A percentile compares a stretch with the other conserved stretches of the same genome.
Evolutionary conservation across 2,888 invertebrate species (phyloP).

Genomic region (Fragum whitleyi): DNA sequence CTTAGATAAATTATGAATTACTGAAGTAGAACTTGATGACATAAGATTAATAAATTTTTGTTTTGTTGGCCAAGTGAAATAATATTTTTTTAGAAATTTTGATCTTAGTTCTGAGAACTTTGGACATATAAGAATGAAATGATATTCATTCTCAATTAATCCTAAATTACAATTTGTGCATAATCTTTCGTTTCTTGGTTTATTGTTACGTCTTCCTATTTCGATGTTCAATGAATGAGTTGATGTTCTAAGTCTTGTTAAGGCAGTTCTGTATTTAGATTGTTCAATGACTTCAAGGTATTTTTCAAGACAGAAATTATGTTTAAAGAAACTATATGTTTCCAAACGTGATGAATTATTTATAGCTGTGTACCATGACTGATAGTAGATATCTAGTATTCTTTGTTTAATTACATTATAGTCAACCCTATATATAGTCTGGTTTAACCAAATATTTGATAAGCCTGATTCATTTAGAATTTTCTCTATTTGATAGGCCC

Average conservation of each 20-base stretch:
- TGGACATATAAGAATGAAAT: constrained; percentile 32
- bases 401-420: constrained; percentile 13
- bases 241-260: constrained; percentile 31
- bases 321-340: constrained; percentile 15
- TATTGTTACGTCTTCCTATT: constrained; percentile 22
- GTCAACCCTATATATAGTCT: not conserved
- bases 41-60: constrained; percentile 24
- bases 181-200: constrained; percentile 26
- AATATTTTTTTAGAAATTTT: constrained; percentile 28
- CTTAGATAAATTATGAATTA: not conserved
- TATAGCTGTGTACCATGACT: constrained; percentile 13
- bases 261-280: constrained; percentile 11
- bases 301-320: constrained; percentile 10
- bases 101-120: constrained; percentile 14
- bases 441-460: constrained; percentile 25
- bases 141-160: constrained; percentile 25
- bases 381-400: constrained; percentile 27
- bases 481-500: constrained; percentile 30
- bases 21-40: not conserved
- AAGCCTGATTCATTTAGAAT: constrained; percentile 7
- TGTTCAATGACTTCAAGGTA: constrained; percentile 12
- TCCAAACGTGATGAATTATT: constrained; percentile 24
- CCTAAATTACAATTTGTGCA: constrained; percentile 22
- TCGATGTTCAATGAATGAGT: constrained; percentile 27
- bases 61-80: constrained; percentile 15